Base-by-base conservation (phyloP, 1,140 invertebrate species). In the Notospermus geniculatus region DNA sequence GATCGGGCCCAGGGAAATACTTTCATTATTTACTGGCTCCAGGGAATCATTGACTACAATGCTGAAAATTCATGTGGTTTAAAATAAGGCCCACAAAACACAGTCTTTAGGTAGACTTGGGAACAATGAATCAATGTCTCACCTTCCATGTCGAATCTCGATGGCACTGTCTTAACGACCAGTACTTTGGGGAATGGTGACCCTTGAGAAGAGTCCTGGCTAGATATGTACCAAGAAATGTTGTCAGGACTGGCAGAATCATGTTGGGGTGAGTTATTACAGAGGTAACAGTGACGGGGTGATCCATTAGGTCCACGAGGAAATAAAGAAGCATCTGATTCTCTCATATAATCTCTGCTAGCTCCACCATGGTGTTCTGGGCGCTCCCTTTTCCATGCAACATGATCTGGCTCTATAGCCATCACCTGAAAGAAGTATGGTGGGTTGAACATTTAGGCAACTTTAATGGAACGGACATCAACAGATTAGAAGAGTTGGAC, bases 351-450 rank as follows among this genome's bases (percentile, higher is more conserved):
- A 41, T 60, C 66, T 46, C 80, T 67, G 2, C 73, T 57, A 11
- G 80, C 80, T 19, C 80, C 80, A 46, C 69, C 73, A 72, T 82
- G 80, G 57, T 79, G 71, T 11, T 69, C 54, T 7, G 69, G 71
- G 39, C 80, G 62, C 52, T 69, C 72, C 25, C 80, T 64, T 39
- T 72, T 75, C 80, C 80, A 82, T 9, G 70, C 57, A 7, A 46
- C 54, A 65, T 80, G 68, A 19, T 68, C 63, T 2, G 71, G 68
- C 22, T 78, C 70, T 45, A 81, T 78, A n/a, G 63, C 70, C 79
- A 82, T 82, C 19, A 82, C 73, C 79, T 80, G 60, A 30, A 59
- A 65, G 19, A n/a, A n/a, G n/a, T n/a, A n/a, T n/a, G n/a, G n/a
- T n/a, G n/a, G n/a, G n/a, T n/a, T n/a, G n/a, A n/a, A n/a, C n/a